These are phyloP conservation scores for Meteorus sp. DNA, from an alignment of 1,140 invertebrate species.

Conservation along the genomic window DNA sequence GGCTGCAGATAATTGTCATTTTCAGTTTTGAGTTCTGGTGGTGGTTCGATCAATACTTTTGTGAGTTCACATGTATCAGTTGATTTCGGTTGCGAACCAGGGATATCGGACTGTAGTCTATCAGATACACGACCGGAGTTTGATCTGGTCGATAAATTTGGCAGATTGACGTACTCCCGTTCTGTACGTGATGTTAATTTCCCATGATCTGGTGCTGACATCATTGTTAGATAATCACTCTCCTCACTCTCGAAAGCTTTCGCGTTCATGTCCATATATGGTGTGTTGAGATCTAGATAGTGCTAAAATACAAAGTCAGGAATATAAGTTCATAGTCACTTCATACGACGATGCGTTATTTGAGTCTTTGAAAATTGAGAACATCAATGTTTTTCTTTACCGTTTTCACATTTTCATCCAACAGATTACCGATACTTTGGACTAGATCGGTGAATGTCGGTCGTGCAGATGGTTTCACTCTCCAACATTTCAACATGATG, in stretches of 20 bases:
- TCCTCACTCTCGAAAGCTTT: slow-evolving; percentile 54
- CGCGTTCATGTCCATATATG: slow-evolving; percentile 74
- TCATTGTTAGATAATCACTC: slow-evolving; percentile 76
- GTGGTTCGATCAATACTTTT: no score
- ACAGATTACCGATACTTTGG: slow-evolving; percentile 72
- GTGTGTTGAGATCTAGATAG: slow-evolving; percentile 83
- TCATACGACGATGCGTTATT: no score
- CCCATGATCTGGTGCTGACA: slow-evolving; percentile 72
- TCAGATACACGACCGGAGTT: slow-evolving; percentile 49
- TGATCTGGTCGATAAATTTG: slow-evolving; percentile 39
- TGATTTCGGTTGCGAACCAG: slow-evolving; percentile 49
- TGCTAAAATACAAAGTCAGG: slow-evolving; percentile 62
- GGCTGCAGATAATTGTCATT: slow-evolving; percentile 54
- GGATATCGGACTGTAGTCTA: slow-evolving; percentile 39
- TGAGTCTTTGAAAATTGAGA: no score
- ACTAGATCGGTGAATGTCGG: slow-evolving; percentile 79
- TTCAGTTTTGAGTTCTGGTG: slow-evolving; percentile 61
- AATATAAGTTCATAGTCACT: background rate
- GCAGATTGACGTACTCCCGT: slow-evolving; percentile 62
- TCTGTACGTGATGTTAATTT: slow-evolving; percentile 59
- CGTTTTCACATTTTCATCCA: slow-evolving; percentile 80
- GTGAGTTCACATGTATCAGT: no score
- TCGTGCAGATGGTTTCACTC: slow-evolving; percentile 71
- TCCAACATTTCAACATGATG: slow-evolving; percentile 87
- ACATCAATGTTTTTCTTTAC: no score